Evolutionary conservation across 2,888 invertebrate genomes (phyloP), one percentile per base, ranked within the genome.

Genomic region (Malthinus flaveolus): DNA sequence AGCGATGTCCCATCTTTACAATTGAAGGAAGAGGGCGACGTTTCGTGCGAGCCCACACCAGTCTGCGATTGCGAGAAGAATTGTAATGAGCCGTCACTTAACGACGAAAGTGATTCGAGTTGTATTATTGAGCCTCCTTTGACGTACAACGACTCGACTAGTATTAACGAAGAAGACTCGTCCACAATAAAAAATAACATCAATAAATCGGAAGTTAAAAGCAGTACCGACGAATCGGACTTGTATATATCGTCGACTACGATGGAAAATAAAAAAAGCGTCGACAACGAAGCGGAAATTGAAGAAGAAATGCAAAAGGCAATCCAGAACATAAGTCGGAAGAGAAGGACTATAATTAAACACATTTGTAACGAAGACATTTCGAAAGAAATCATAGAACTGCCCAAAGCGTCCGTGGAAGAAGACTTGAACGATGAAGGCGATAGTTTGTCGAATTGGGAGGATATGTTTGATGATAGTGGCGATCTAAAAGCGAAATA

Each of bases 291-390:
- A 56, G 68, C 63, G 5, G 67, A 66, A 13, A 60, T 71, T 63
- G 77, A 77, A 60, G 75, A 76, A 66, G 77, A 76, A 56, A 77
- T 76, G 75, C 68, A 75, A 56, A 72, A 72, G 65, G 68, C 75
- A 9, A 74, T 75, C 63, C 72, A 73, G 65, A 74, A 76, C 62
- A 75, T 76, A 37, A 78, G 75, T 63, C 66, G 75, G 60, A 75
- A 74, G 68, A 69, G 72, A 10, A 69, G 75, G 59, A 74, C 76
- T 8, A 67, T 78, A 39, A 77, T 77, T 56, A 77, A 76, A 65
- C 75, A 77, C 39, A 56, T 52, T 35, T 39, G 71, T 51, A 62
- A 66, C 44, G 70, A 71, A 56, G 67, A 74, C 56, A 69, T 12
- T 42, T n/a, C 13, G 1, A 42, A 15, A 6, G 39, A 42, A 42